A percentile compares a stretch with the other conserved stretches of the same genome.
Conservation (phyloP, 2,113 vertebrate species). For the Onychostoma macrolepis region DNA sequence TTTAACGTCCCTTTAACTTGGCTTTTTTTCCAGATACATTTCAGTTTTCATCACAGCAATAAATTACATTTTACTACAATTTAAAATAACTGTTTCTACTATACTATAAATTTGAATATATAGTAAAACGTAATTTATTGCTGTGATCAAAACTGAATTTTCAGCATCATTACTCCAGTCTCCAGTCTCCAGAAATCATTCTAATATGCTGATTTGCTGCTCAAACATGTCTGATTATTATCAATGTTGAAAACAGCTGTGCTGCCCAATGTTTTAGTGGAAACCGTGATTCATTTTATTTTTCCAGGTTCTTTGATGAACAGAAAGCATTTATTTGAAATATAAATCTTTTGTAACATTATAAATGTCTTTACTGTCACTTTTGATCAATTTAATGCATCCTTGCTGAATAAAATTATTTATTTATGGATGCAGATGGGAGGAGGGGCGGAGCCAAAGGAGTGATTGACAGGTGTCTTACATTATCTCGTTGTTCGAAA, state of each 20-base stretch:
- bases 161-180: too few relatives aligned
- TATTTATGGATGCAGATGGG: background rate
- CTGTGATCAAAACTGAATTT: too few relatives aligned
- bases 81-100: too few relatives aligned
- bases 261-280: too few relatives aligned
- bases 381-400: background rate
- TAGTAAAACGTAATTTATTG: too few relatives aligned
- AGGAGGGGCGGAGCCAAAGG: background rate
- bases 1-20: background rate
- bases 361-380: background rate
- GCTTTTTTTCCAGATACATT: background rate
- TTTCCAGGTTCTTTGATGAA: too few relatives aligned
- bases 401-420: background rate
- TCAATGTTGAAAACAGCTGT: background rate
- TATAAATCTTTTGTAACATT: too few relatives aligned
- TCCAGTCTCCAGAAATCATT: background rate
- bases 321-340: background rate
- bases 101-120: too few relatives aligned
- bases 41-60: too few relatives aligned
- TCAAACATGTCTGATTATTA: background rate
- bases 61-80: too few relatives aligned
- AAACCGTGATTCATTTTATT: too few relatives aligned
- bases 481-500: slow-evolving; percentile 96
- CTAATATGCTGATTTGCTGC: background rate
- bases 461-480: slow-evolving; percentile 71